These are phyloP conservation scores for Beroe ovata DNA, from an alignment of 37 sponge, comb jelly and placozoan genomes.

Conservation along the genomic window DNA sequence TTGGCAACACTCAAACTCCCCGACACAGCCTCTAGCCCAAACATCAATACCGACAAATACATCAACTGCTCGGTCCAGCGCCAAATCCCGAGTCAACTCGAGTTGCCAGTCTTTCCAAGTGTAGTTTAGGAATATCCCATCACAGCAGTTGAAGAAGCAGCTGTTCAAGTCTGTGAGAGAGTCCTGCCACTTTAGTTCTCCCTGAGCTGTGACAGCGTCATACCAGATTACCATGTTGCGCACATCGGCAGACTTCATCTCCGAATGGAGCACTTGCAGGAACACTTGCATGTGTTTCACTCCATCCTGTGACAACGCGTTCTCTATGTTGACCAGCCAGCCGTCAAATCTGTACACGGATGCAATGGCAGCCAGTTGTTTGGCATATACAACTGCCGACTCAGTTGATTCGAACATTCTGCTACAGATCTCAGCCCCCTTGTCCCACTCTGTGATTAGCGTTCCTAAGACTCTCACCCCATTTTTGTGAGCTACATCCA, in stretches of 20 bases:
- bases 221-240: conserved; percentile 94
- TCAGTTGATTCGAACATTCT: conserved; percentile 71
- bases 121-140: conserved; percentile 99
- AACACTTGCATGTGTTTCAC: conserved; percentile 71
- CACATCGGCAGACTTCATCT: conserved; percentile 74
- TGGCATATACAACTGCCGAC: conserved; percentile 68
- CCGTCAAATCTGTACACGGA: conserved; percentile 91
- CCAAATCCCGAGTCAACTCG: conserved; percentile 51
- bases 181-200: conserved; percentile 95
- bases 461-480: conserved; percentile 83
- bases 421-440: conserved; percentile 78
- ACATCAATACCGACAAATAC: conserved; percentile 97
- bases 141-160: conserved; percentile 86
- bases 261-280: conserved; percentile 72
- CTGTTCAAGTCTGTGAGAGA: conserved; percentile 81
- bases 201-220: conserved; percentile 87
- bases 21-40: conserved; percentile 86
- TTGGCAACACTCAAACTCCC: not conserved
- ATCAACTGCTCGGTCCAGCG: conserved; percentile 72
- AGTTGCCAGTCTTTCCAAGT: conserved; percentile 79
- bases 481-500: conserved; percentile 87
- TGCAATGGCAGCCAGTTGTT: conserved; percentile 80
- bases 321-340: conserved; percentile 98
- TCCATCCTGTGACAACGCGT: conserved; percentile 75
- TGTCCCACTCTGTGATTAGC: conserved; percentile 93